Base-by-base conservation (phyloP, 2,888 invertebrate species). In the Subacronicta megacephala region DNA sequence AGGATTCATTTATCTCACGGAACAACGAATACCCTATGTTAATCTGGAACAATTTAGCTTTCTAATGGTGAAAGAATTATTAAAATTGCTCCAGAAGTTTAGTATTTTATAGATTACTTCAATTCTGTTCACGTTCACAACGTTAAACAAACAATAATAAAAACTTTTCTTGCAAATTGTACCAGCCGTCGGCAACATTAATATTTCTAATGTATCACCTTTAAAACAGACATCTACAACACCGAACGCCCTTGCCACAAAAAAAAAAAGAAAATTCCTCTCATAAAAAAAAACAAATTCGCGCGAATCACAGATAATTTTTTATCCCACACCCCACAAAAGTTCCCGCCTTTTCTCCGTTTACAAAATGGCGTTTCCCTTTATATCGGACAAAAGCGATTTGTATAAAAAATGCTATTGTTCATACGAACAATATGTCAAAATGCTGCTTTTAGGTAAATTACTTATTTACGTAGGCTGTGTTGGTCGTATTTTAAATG, bases 331-430 rank as follows among this genome's bases (percentile, higher is more conserved):
- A 46, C 47, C 58, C 46, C 45, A 43, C n/a, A 68, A 67, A 67
- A 69, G 52, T 58, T 58, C 59, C 61, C 67, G 53, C 63, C 65
- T 67, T 62, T 73, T 60, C 57, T 46, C 53, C 54, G 72, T 73
- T 75, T 75, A 75, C 76, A 75, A 77, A 83, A 75, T 78, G 75
- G 75, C 62, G 66, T 41, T 60, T 46, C 50, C 67, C 64, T 72
- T 74, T 77, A 79, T 82, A 83, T 82, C 72, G 74, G 77, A 85
- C 83, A 83, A 85, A 81, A 78, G 82, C 78, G 72, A 85, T 87
- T 85, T 81, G 82, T 84, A 82, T 83, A 81, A 86, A 87, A 87
- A 85, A 85, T 81, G 74, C 82, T 75, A 85, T 90, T 89, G 88
- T 89, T 84, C 78, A 72, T 67, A 63, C 66, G 70, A 72, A 85